phyloP scores from a whole-genome alignment of 2,888 invertebrate genomes.

The Drosophila percnosoma region DNA sequence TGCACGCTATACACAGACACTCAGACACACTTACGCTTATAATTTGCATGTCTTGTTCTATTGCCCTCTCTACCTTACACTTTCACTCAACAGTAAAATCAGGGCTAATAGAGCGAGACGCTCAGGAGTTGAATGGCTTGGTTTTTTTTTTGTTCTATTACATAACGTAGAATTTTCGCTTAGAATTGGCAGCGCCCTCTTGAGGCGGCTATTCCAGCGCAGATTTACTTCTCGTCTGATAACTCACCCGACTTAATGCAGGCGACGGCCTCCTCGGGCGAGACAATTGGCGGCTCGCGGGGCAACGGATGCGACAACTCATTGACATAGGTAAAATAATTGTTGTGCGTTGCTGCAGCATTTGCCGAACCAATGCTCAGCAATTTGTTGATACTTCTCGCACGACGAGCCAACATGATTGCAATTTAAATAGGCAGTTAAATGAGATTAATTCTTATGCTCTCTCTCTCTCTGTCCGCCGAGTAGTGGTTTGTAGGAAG shows the following conservation, averaged over 20 bases:
- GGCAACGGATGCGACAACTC: conserved; percentile 93
- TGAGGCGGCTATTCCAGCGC: neutral
- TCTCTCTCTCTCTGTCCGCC: neutral
- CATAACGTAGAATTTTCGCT: conserved; percentile 54
- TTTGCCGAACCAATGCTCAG: conserved; percentile 52
- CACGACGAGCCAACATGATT: conserved; percentile 60
- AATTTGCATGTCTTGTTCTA: conserved; percentile 44
- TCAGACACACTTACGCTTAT: conserved; percentile 3
- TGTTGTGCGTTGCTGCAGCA: conserved; percentile 67
- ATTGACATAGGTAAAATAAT: conserved; percentile 91
- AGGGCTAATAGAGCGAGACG: conserved; percentile 1
- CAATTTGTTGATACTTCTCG: conserved; percentile 44
- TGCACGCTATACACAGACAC: conserved; percentile 19
- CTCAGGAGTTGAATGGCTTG: neutral
- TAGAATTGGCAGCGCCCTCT: neutral
- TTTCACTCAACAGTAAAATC: conserved; percentile 30
- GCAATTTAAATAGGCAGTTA: neutral
- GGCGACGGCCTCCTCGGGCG: conserved; percentile 91
- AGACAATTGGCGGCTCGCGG: conserved; percentile 89
- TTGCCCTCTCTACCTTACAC: conserved; percentile 16
- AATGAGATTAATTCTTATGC: neutral
- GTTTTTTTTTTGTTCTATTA: conserved; percentile 34
- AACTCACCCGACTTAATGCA: conserved; percentile 91
- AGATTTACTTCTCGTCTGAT: neutral
- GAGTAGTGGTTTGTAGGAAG: neutral